Evolutionary conservation across 92 coral and sea anemone genomes (phyloP).

Genomic region (Paragorgia papillata): DNA sequence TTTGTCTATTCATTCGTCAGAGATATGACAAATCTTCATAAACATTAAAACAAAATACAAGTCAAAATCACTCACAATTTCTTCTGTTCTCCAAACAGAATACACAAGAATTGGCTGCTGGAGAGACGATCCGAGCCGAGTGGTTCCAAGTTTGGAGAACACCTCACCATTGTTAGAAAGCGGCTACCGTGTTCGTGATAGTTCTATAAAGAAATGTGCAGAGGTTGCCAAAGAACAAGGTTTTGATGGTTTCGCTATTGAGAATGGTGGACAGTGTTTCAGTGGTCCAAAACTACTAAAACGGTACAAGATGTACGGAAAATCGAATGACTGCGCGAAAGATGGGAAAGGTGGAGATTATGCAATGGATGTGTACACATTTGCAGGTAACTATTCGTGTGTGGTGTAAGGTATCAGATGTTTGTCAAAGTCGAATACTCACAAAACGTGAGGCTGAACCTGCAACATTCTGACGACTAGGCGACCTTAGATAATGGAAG

Average conservation of each 20-base stretch:
- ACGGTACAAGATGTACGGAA: conserved; percentile 88
- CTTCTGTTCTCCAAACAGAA: conserved; percentile 54
- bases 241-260: conserved; percentile 86
- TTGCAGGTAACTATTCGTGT: conserved; percentile 1
- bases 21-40: too few relatives aligned
- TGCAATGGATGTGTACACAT: conserved; percentile 95
- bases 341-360: conserved; percentile 96
- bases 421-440: too few relatives aligned
- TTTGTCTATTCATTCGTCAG: too few relatives aligned
- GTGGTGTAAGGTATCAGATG: too few relatives aligned
- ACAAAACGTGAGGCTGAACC: too few relatives aligned
- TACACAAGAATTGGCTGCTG: conserved; percentile 97
- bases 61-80: too few relatives aligned
- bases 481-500: too few relatives aligned
- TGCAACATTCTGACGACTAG: too few relatives aligned
- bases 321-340: conserved; percentile 74
- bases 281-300: conserved; percentile 77
- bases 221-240: conserved; percentile 83
- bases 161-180: conserved; percentile 74
- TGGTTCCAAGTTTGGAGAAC: conserved; percentile 80
- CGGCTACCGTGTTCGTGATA: conserved; percentile 74
- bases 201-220: conserved; percentile 83
- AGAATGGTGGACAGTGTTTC: conserved; percentile 95
- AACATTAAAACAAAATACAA: too few relatives aligned
- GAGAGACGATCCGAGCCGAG: conserved; percentile 94